phyloP scores from a whole-genome alignment of 2,113 vertebrate species.

The Turdus rufiventris region DNA sequence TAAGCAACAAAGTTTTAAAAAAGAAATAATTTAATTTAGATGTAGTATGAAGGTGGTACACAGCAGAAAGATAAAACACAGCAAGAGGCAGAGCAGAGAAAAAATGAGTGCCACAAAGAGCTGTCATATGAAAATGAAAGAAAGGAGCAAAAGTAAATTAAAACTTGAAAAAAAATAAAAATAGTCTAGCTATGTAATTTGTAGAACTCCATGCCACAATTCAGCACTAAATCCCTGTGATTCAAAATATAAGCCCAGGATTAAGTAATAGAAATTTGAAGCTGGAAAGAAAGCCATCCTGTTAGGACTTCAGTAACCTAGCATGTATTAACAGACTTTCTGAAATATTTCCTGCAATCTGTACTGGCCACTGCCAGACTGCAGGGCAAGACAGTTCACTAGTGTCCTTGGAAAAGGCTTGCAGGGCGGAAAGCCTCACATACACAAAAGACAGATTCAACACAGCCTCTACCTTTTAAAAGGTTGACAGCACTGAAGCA shows the following conservation, averaged over 20 bases:
- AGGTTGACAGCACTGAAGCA: background rate
- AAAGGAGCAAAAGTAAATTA: background rate
- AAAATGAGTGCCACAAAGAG: background rate
- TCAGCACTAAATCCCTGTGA: background rate
- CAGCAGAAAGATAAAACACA: background rate
- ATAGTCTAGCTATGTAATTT: background rate
- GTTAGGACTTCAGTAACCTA: background rate
- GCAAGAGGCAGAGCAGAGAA: background rate
- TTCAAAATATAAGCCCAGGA: background rate
- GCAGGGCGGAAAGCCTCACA: background rate
- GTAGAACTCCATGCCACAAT: background rate
- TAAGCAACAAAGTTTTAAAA: background rate
- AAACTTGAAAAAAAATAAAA: background rate
- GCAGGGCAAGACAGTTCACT: background rate
- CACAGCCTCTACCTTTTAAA: background rate
- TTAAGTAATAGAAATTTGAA: background rate
- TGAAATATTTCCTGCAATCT: background rate
- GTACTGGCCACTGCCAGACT: background rate
- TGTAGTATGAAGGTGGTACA: background rate
- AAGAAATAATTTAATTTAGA: background rate
- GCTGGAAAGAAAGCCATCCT: accelerated
- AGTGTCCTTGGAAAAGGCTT: background rate
- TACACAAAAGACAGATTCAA: background rate
- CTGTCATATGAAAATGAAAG: background rate
- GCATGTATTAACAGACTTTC: background rate